These are phyloP conservation scores for Troides helena DNA, from an alignment of 2,888 invertebrate species.

Conservation along the genomic window DNA sequence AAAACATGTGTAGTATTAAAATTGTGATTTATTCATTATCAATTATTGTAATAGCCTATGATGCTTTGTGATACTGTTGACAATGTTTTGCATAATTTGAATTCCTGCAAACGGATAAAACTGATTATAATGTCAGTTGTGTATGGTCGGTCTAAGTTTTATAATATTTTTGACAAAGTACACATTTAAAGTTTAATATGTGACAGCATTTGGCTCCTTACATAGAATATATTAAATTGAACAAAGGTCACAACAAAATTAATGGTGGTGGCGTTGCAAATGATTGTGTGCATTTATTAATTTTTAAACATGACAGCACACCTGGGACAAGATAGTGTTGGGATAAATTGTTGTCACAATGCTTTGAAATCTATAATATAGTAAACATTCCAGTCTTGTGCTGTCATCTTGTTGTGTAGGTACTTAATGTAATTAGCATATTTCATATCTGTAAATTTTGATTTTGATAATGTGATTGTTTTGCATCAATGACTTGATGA, in stretches of 20 bases:
- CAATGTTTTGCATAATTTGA: slow-evolving; percentile 26
- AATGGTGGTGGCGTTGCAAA: slow-evolving; percentile 6
- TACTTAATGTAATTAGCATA: slow-evolving; percentile 55
- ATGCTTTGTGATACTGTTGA: slow-evolving; percentile 58
- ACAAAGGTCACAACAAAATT: neutral
- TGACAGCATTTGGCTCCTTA: neutral
- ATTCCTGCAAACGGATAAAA: neutral
- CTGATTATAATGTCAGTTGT: neutral
- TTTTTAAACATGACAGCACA: slow-evolving; percentile 63
- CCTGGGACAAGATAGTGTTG: slow-evolving; percentile 39
- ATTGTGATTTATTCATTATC: slow-evolving; percentile 45
- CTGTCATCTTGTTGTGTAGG: slow-evolving; percentile 68
- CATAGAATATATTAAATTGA: neutral
- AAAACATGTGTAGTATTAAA: slow-evolving; percentile 19
- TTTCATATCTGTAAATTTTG: slow-evolving; percentile 73
- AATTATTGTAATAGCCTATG: slow-evolving; percentile 38
- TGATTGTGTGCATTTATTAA: slow-evolving; percentile 65
- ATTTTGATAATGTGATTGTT: slow-evolving; percentile 61
- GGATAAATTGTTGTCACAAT: slow-evolving; percentile 32
- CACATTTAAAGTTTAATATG: neutral
- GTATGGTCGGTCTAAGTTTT: neutral
- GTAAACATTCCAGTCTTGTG: slow-evolving; percentile 72
- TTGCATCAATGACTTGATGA: slow-evolving; percentile 44
- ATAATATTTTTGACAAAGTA: no score
- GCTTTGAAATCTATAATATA: slow-evolving; percentile 42